Base-by-base conservation (phyloP, 2,888 invertebrate species). In the Mimas tiliae region DNA sequence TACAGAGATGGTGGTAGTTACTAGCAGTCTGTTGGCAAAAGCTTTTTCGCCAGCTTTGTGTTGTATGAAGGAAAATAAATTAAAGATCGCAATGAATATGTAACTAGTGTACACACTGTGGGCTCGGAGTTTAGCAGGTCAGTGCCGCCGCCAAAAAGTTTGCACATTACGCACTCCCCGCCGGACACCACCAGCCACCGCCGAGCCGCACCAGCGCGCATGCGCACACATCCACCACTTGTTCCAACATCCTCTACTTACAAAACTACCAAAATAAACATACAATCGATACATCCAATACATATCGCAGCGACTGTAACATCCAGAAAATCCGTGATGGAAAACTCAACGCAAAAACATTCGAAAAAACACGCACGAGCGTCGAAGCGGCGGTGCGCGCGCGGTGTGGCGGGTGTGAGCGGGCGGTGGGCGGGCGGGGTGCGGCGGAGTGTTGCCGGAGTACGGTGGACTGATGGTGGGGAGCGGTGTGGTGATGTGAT, bases 361-460 rank as follows among this genome's bases (percentile, higher is more conserved):
- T 80, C 74, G 81, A 81, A 85, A 85, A 85, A 85, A 83, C 82
- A 76, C 82, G 80, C 85, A 84, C 88, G 84, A 82, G 83, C 84
- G 83, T 81, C 80, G 78, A 76, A 70, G 82, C 70, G 74, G 85
- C 75, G 78, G 78, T 81, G 82, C 81, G 85, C 83, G 86, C 81
- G 86, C 84, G 87, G 86, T 81, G 87, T 86, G 84, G 78, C 74
- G 72, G 67, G 74, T 72, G 86, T 81, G 87, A 85, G 84, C 55
- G 55, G 34, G 55, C 53, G 72, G 66, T 66, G 66, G 63, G 68
- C 66, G 64, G 73, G 53, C 52, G 72, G 73, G 67, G 63, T 62
- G 74, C 69, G 75, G 69, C 65, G 87, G 86, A 81, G 87, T 85
- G 84, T 14, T 2, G 34, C 33, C 52, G 71, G n/a, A 66, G 63